A percentile compares a stretch with the other conserved stretches of the same genome.
Evolutionary conservation across 2,113 vertebrate genomes (phyloP).

Genomic region (Etheostoma cragini): DNA sequence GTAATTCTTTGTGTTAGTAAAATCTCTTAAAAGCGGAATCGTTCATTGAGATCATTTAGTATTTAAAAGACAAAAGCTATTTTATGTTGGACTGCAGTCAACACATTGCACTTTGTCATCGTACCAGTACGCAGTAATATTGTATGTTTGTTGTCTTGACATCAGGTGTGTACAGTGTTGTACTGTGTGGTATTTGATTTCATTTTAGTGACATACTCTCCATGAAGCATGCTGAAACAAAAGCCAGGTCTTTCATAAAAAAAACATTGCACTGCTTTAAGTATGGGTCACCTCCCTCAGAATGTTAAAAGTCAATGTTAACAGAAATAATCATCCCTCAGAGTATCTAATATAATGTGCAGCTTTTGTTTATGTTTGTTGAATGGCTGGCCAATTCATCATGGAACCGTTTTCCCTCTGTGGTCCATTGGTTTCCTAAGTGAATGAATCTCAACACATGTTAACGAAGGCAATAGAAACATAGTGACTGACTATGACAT

Average conservation of each 20-base stretch:
- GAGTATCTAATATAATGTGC: conserved; percentile 9
- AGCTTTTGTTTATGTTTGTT: conserved; percentile 59
- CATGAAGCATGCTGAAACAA: conserved; percentile 71
- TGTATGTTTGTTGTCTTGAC: conserved; percentile 44
- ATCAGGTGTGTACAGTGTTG: conserved; percentile 46
- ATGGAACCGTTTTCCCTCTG: conserved; percentile 23
- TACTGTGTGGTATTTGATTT: conserved; percentile 61
- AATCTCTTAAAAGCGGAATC: not conserved
- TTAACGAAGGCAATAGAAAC: not conserved
- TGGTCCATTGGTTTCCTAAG: conserved; percentile 58
- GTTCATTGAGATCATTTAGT: conserved; percentile 7
- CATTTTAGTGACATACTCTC: conserved; percentile 47
- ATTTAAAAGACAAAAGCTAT: no score
- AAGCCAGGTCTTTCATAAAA: conserved; percentile 57
- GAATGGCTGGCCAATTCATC: conserved; percentile 46
- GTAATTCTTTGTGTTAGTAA: conserved; percentile 43
- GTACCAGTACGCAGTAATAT: conserved; percentile 42
- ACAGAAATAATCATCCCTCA: conserved; percentile 41
- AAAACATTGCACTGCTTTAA: conserved; percentile 42
- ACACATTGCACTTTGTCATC: conserved; percentile 55
- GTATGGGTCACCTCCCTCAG: conserved; percentile 10
- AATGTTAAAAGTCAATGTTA: conserved; percentile 7
- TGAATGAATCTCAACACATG: not conserved
- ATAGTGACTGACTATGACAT: not conserved
- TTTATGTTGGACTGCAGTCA: conserved; percentile 58